A percentile compares a stretch with the other conserved stretches of the same genome.
Evolutionary conservation across 2,113 vertebrate genomes (phyloP).

Genomic region (Anolis carolinensis): DNA sequence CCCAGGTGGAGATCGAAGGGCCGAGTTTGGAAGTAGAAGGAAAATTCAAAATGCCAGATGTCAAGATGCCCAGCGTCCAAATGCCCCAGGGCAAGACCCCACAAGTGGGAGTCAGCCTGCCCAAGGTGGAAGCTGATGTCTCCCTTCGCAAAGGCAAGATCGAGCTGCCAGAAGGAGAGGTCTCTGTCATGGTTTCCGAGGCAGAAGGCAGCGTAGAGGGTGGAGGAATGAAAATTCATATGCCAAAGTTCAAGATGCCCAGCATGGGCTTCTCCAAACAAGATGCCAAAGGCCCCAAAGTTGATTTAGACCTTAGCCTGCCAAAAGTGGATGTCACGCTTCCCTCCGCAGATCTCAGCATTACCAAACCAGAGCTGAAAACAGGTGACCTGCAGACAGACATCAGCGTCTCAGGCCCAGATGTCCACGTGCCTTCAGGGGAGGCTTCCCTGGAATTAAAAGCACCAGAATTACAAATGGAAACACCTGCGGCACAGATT

Average conservation of each 20-base stretch:
- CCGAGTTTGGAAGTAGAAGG: background rate
- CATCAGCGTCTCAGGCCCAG: background rate
- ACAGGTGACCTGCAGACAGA: background rate
- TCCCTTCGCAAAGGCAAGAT: background rate
- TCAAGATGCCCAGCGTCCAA: background rate
- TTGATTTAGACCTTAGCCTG: background rate
- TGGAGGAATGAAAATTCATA: background rate
- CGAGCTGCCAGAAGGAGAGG: background rate
- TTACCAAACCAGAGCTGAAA: background rate
- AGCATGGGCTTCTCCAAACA: background rate
- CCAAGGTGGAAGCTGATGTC: background rate
- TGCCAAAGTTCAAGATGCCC: slow-evolving; percentile 22
- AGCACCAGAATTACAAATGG: background rate
- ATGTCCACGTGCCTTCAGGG: background rate
- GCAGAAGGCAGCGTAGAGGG: background rate
- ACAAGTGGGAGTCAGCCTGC: background rate
- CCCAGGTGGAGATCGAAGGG: accelerated
- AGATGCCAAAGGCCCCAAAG: background rate
- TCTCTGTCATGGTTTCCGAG: accelerated
- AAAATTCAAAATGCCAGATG: background rate
- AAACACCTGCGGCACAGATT: background rate
- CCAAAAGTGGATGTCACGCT: background rate
- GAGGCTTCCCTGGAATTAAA: background rate
- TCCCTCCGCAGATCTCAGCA: background rate
- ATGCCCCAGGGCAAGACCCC: accelerated